Conservation (phyloP, 2,113 vertebrate species). For the Tenebrosternarchus preto region DNA sequence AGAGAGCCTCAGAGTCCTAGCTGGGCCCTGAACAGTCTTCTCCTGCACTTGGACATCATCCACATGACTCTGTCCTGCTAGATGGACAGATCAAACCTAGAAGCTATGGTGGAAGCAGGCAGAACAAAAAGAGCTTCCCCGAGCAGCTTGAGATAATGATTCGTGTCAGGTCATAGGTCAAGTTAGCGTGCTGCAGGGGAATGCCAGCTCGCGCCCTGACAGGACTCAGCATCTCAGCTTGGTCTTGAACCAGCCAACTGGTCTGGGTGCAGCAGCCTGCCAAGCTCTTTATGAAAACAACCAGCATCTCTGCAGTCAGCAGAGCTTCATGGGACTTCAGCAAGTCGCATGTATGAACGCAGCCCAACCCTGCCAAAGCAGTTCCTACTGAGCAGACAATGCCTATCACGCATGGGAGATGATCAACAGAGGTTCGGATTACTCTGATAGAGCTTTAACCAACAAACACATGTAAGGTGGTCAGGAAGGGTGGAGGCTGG, state of each 20-base stretch:
- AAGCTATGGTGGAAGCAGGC: neutral
- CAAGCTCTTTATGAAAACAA: no score
- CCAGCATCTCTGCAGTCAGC: neutral
- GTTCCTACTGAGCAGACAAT: neutral
- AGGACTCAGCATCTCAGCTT: constrained; percentile 18
- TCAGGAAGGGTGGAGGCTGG: constrained; percentile 3
- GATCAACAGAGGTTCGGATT: neutral
- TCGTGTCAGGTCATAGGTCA: constrained; percentile 53
- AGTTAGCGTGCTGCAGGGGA: constrained; percentile 42
- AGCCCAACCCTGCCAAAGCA: neutral
- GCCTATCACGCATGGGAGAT: neutral
- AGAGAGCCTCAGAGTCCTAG: neutral
- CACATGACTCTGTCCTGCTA: neutral
- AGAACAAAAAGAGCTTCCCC: neutral
- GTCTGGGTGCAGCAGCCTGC: neutral
- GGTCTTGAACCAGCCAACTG: constrained; percentile 2
- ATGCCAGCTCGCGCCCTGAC: constrained; percentile 55
- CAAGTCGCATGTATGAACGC: neutral
- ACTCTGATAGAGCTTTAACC: neutral
- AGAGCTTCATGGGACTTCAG: neutral
- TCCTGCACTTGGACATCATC: neutral
- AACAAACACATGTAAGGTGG: constrained; percentile 8
- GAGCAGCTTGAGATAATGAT: constrained; percentile 24
- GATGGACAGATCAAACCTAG: neutral
- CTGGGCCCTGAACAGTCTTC: neutral